Evolutionary conservation across 2,888 invertebrate species (phyloP).

Genomic region (Acanthosepion lycidas): DNA sequence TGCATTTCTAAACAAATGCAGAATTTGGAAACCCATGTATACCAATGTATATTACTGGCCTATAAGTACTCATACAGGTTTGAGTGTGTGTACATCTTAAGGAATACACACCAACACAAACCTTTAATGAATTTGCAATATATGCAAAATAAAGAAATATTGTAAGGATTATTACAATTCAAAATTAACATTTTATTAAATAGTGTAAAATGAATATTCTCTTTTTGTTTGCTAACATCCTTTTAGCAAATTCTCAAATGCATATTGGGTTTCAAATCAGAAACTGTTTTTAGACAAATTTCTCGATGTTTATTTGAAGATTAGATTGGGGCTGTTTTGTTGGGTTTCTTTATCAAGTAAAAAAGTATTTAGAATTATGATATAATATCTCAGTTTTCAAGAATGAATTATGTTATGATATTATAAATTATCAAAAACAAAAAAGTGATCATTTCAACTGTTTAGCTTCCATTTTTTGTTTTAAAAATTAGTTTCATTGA

Average conservation of each 20-base stretch:
- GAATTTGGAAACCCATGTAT: conserved; percentile 18
- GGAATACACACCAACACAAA: not conserved
- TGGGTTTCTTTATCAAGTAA: conserved; percentile 11
- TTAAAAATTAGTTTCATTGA: not conserved
- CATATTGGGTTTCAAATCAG: conserved; percentile 33
- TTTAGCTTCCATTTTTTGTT: not conserved
- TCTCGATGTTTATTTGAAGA: conserved; percentile 6
- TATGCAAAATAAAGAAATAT: conserved; percentile 33
- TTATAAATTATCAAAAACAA: conserved; percentile 20
- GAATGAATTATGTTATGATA: not conserved
- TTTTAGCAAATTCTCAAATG: conserved; percentile 10
- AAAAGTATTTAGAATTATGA: not conserved
- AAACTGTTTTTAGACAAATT: conserved; percentile 20
- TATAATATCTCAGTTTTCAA: not conserved
- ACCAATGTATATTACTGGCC: not conserved
- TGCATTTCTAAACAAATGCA: conserved; percentile 33
- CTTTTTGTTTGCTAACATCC: conserved; percentile 17
- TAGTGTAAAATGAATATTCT: not conserved
- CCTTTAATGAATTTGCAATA: conserved; percentile 6
- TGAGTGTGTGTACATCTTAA: not conserved
- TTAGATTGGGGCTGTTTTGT: conserved; percentile 7
- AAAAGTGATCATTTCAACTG: not conserved
- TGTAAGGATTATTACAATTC: not conserved
- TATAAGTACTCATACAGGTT: not conserved
- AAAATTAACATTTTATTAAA: not conserved